Conservation (phyloP, 1,140 invertebrate genomes). For the Maconellicoccus hirsutus region DNA sequence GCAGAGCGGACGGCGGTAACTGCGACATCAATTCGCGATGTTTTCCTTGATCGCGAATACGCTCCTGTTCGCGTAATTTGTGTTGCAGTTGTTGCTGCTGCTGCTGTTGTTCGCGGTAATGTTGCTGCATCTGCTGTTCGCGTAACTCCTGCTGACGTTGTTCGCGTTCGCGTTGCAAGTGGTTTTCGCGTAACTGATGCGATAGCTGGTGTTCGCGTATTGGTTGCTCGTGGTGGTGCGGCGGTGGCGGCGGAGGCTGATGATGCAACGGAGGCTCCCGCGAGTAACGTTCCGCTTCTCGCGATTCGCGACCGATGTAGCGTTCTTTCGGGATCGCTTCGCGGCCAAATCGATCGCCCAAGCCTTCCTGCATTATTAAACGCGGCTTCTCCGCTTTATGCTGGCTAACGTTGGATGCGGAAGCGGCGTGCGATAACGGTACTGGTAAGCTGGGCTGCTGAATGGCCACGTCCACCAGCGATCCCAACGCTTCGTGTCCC, state of each 20-base stretch:
- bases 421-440: slow-evolving; percentile 39
- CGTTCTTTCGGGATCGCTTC: slow-evolving; percentile 30
- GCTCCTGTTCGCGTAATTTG: background rate
- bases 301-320: slow-evolving; percentile 21
- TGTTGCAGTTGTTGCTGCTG: slow-evolving; percentile 29
- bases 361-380: slow-evolving; percentile 37
- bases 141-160: slow-evolving; percentile 31
- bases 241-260: slow-evolving; percentile 30
- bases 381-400: slow-evolving; percentile 23
- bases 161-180: slow-evolving; percentile 27
- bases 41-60: slow-evolving; percentile 26
- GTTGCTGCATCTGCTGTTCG: slow-evolving; percentile 33
- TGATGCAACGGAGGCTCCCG: slow-evolving; percentile 17
- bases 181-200: slow-evolving; percentile 34
- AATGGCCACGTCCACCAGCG: slow-evolving; percentile 73
- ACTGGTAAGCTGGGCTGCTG: slow-evolving; percentile 72
- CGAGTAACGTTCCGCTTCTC: slow-evolving; percentile 25
- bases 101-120: slow-evolving; percentile 33
- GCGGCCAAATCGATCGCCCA: slow-evolving; percentile 36
- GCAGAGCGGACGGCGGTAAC: slow-evolving; percentile 32
- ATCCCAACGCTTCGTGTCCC: slow-evolving; percentile 71
- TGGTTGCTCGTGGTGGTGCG: slow-evolving; percentile 29
- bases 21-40: slow-evolving; percentile 31
- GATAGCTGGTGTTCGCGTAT: slow-evolving; percentile 39
- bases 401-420: background rate